A percentile compares a stretch with the other conserved stretches of the same genome.
Evolutionary conservation across 2,797 vertebrate genomes (phyloP).

Genomic region (Emys orbicularis): DNA sequence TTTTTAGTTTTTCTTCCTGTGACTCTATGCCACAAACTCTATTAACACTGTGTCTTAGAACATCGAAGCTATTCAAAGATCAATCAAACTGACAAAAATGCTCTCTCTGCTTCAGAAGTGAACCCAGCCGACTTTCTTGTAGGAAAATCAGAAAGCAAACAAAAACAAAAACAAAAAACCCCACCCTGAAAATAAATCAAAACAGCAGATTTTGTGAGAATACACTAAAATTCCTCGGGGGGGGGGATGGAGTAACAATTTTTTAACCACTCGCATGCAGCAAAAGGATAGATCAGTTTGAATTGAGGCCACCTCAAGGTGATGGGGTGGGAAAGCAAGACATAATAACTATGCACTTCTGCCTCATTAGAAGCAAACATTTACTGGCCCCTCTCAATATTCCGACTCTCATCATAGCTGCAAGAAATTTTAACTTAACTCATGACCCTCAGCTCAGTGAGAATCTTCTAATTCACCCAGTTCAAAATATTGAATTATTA

Average conservation of each 20-base stretch:
- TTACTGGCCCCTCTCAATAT: constrained; percentile 40
- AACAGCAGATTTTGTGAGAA: neutral
- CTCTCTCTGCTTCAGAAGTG: constrained; percentile 36
- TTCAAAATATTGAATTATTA: constrained; percentile 75
- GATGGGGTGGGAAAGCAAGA: neutral
- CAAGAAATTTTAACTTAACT: constrained; percentile 71
- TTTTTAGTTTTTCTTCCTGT: constrained; percentile 69
- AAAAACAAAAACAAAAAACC: neutral
- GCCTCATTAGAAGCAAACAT: constrained; percentile 21
- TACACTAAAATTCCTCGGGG: constrained; percentile 15
- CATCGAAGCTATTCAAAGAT: constrained; percentile 73
- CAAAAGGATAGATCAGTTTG: neutral
- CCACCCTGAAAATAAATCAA: constrained; percentile 21
- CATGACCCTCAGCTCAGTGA: constrained; percentile 19
- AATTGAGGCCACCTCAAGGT: constrained; percentile 11
- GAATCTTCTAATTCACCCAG: constrained; percentile 70
- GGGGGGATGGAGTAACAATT: neutral
- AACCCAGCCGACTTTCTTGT: constrained; percentile 34
- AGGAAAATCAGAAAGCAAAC: neutral
- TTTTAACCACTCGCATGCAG: neutral
- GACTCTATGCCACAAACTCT: constrained; percentile 57
- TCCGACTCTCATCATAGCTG: constrained; percentile 1
- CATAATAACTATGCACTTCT: neutral
- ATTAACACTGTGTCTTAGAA: constrained; percentile 67
- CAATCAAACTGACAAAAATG: constrained; percentile 66